Conservation (phyloP, 2,888 invertebrate genomes). For the Augiades crinisus region DNA sequence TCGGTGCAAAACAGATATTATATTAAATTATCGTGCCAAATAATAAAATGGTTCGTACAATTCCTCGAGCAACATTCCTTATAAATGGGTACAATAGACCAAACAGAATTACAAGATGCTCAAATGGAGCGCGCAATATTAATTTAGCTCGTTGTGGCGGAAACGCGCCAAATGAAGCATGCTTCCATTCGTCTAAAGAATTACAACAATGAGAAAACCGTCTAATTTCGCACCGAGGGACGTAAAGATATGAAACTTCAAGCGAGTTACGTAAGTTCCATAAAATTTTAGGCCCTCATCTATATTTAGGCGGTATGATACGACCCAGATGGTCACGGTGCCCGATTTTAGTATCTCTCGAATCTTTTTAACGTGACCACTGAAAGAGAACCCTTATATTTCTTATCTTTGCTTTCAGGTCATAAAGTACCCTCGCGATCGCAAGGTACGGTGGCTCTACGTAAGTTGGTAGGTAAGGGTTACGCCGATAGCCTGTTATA, state of each 20-base stretch:
- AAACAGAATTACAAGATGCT: slow-evolving; percentile 20
- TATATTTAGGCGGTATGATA: slow-evolving; percentile 75
- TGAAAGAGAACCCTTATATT: slow-evolving; percentile 51
- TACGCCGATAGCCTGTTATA: slow-evolving; percentile 70
- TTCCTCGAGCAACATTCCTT: slow-evolving; percentile 21
- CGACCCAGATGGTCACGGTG: slow-evolving; percentile 75
- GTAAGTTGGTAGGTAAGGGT: slow-evolving; percentile 54
- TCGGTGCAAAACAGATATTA: background rate
- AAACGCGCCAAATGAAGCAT: slow-evolving; percentile 24
- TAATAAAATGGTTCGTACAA: slow-evolving; percentile 2
- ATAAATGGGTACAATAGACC: slow-evolving; percentile 17
- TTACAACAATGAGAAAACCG: slow-evolving; percentile 26
- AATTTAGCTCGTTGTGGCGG: slow-evolving; percentile 24
- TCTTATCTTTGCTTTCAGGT: slow-evolving; percentile 47
- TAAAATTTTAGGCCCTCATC: slow-evolving; percentile 68
- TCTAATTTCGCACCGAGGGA: slow-evolving; percentile 30
- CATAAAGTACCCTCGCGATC: slow-evolving; percentile 40
- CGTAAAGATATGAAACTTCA: slow-evolving; percentile 34
- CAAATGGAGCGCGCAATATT: slow-evolving; percentile 23
- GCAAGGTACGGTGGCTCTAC: slow-evolving; percentile 50
- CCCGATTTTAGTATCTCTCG: slow-evolving; percentile 75
- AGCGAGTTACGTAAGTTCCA: slow-evolving; percentile 56
- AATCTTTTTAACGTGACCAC: slow-evolving; percentile 66
- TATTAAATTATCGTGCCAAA: background rate
- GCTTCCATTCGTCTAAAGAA: slow-evolving; percentile 26